Evolutionary conservation across 2,113 vertebrate genomes (phyloP), one percentile per base, ranked within the genome.

Genomic region (Phylloscopus trochilus): DNA sequence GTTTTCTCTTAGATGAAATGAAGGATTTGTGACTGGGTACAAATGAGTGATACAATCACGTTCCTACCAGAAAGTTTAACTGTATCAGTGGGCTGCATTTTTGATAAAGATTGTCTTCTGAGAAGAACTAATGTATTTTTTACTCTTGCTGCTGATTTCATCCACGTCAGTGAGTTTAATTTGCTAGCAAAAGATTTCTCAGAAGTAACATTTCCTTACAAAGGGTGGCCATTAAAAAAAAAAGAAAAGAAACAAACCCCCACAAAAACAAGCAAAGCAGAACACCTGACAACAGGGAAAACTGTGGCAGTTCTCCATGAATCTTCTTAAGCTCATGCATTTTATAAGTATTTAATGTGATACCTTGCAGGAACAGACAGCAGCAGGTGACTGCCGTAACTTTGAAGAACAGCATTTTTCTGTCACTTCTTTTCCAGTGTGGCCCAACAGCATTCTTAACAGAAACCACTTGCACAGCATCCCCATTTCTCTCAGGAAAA

Each of bases 401-500:
- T 87, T 56, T 67, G 69, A 85, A 66, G 51, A 83, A 26, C n/a
- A 73, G 73, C 28, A 78, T 87, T 70, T 79, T 82, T 23, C 88
- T 91, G 44, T 84, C 27, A 7, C 20, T 83, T 46, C 58, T 69
- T 66, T 79, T 78, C 15, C n/a, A 51, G 83, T 1, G 4, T 13
- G 3, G 84, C 33, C 75, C 72, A 62, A 18, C 27, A 66, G 39
- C 20, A 37, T 86, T 85, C 46, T 56, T 63, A 44, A 67, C 64
- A 92, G 69, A 28, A 64, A 68, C 2, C 1, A 4, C 43, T 64
- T 28, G 67, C 62, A 51, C 13, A 53, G 39, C 23, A 47, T 67
- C 73, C 33, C 33, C 59, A 15, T 83, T 89, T 89, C 73, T 94
- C 78, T 87, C 62, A 59, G 84, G 67, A 74, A 89, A 93, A 95